phyloP scores from a whole-genome alignment of 2,888 invertebrate genomes.

The Lochmaea capreae region DNA sequence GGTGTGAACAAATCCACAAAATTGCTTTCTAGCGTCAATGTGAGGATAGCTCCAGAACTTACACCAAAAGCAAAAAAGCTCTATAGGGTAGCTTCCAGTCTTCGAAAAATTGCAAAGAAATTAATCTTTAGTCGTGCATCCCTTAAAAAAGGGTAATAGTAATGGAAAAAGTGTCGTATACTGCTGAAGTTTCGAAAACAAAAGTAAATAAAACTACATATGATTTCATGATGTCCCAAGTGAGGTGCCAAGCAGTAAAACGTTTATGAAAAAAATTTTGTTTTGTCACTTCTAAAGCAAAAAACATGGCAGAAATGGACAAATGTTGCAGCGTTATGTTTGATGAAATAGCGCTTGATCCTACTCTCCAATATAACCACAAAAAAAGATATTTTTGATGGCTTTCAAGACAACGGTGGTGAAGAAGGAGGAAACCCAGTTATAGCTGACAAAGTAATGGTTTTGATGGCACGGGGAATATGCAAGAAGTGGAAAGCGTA shows the following conservation, averaged over 20 bases:
- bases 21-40: not conserved
- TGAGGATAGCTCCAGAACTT: not conserved
- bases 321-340: conserved; percentile 1
- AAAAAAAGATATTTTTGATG: not conserved
- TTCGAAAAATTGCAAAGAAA: not conserved
- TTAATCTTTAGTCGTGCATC: conserved; percentile 1
- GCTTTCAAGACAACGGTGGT: conserved; percentile 2
- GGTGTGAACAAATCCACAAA: too few species aligned
- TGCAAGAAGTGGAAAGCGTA: not conserved
- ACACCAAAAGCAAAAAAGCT: conserved; percentile 3
- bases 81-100: too few species aligned
- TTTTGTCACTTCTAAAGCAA: conserved; percentile 12
- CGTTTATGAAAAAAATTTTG: conserved; percentile 17
- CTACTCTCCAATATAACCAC: too few species aligned
- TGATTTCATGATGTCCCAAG: too few species aligned
- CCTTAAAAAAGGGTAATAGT: not conserved
- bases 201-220: too few species aligned
- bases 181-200: too few species aligned
- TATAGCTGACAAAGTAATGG: not conserved
- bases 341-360: conserved; percentile 2
- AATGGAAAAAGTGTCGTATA: not conserved
- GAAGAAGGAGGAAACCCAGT: not conserved
- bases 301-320: conserved; percentile 1
- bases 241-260: conserved; percentile 8
- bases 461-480: too few species aligned